Conservation (phyloP, 2,797 vertebrate genomes). For the Pipistrellus nathusii region DNA sequence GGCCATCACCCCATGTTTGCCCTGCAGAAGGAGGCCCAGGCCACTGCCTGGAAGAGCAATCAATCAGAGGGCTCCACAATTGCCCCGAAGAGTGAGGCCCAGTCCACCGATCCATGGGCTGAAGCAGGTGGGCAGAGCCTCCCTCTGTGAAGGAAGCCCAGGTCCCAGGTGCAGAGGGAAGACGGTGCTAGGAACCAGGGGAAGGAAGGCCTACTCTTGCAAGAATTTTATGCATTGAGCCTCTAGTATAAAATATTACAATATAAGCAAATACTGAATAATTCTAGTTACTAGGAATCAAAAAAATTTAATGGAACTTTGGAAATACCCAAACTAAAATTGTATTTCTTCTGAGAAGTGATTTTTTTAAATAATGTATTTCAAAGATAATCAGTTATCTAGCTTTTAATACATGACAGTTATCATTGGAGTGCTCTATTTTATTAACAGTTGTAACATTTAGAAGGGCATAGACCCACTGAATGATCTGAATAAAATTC, state of each 20-base stretch:
- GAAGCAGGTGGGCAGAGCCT: accelerated
- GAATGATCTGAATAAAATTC: neutral
- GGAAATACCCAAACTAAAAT: neutral
- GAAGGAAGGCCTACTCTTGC: too few species aligned
- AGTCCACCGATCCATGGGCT: too few species aligned
- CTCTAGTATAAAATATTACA: neutral
- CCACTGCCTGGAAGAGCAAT: too few species aligned
- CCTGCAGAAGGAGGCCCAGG: too few species aligned
- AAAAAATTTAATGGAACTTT: neutral
- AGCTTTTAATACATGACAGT: neutral
- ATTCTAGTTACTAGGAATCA: neutral
- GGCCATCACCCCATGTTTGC: too few species aligned
- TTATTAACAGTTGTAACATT: neutral
- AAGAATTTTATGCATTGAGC: too few species aligned
- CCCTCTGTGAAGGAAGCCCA: too few species aligned
- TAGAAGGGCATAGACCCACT: neutral
- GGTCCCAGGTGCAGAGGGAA: too few species aligned
- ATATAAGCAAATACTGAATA: neutral
- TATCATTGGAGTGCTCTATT: neutral
- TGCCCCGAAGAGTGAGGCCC: too few species aligned
- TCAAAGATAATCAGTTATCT: neutral
- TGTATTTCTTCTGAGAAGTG: neutral
- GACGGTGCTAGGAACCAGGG: too few species aligned
- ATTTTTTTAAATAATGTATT: neutral
- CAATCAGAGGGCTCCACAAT: too few species aligned